Evolutionary conservation across 2,113 vertebrate genomes (phyloP), one percentile per base, ranked within the genome.

Genomic region (Aspiorhynchus laticeps): DNA sequence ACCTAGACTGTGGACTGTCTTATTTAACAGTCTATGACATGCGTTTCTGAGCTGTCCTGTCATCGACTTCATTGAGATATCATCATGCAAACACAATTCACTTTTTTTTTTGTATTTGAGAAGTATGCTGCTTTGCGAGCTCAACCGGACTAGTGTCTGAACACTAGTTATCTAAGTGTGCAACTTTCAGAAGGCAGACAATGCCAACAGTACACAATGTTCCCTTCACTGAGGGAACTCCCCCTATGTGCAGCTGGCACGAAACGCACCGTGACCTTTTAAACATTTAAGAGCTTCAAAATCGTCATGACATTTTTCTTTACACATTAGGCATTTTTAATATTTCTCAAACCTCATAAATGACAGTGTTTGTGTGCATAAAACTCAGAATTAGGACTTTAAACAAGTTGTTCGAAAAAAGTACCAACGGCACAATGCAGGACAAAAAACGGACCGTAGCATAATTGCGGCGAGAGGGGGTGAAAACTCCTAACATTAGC

Each of bases 171-270:
- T n/a, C n/a, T n/a, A 31, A 38, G 38, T 17, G 33, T 43, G 38
- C 41, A 67, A 46, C 38, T 67, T 67, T 67, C n/a, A 1, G 2
- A 6, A 14, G 51, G 46, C 12, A 80, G 77, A 59, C 77, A 80
- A 82, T 82, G 80, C n/a, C 41, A 82, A 48, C 61, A 82, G 80
- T 28, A 82, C 80, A 82, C 17, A 67, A 82, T 82, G 80, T 82
- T 82, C 80, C 80, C 61, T 46, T n/a, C n/a, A 31, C 61, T 43
- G 14, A 21, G 33, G 26, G 9, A 82, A 48, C 59, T 31, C 61
- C 80, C 80, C 61, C 80, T 33, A 12, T 48, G 38, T 82, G 80
- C 41, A 82, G 41, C 76, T 79, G 26, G n/a, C 76, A 51, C 2
- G 24, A 78, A 53, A 28, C 28, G 17, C 51, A 56, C 11, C 28